Conservation (phyloP, 1,140 invertebrate genomes). For the Maniola jurtina region DNA sequence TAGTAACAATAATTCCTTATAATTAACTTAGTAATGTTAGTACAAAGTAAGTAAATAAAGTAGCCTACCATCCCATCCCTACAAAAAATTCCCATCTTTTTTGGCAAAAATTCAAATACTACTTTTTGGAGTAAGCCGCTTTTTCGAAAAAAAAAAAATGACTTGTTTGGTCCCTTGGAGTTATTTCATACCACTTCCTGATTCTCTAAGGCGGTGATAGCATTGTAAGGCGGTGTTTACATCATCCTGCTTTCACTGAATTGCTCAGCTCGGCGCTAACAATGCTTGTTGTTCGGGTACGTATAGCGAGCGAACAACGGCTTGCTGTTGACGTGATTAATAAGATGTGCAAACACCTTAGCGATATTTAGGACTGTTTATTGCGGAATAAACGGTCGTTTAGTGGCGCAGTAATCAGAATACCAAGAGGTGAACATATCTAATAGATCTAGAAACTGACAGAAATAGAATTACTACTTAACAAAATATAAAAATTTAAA, state of each 20-base stretch:
- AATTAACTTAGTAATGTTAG: too few relatives aligned
- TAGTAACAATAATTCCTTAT: too few relatives aligned
- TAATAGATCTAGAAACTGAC: too few relatives aligned
- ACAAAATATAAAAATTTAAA: too few relatives aligned
- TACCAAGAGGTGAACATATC: too few relatives aligned
- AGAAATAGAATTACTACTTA: too few relatives aligned
- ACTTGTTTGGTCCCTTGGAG: not conserved
- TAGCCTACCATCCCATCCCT: too few relatives aligned
- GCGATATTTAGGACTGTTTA: not conserved
- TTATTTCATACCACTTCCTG: conserved; percentile 23
- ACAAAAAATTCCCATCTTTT: too few relatives aligned
- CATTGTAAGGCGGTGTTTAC: conserved; percentile 45
- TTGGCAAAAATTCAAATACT: too few relatives aligned
- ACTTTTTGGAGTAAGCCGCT: too few relatives aligned
- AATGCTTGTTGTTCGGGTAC: conserved; percentile 41
- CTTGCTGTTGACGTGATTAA: conserved; percentile 40
- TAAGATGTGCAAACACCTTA: conserved; percentile 25
- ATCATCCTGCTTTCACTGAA: conserved; percentile 42
- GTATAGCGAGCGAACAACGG: conserved; percentile 18
- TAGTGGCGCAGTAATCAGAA: not conserved
- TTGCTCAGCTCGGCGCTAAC: conserved; percentile 43
- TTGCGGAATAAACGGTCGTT: not conserved
- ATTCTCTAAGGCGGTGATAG: conserved; percentile 3
- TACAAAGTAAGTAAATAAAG: too few relatives aligned
- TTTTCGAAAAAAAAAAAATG: too few relatives aligned